These are phyloP conservation scores for Hoplostethus atlanticus DNA, from an alignment of 2,797 vertebrate species.

Conservation along the genomic window DNA sequence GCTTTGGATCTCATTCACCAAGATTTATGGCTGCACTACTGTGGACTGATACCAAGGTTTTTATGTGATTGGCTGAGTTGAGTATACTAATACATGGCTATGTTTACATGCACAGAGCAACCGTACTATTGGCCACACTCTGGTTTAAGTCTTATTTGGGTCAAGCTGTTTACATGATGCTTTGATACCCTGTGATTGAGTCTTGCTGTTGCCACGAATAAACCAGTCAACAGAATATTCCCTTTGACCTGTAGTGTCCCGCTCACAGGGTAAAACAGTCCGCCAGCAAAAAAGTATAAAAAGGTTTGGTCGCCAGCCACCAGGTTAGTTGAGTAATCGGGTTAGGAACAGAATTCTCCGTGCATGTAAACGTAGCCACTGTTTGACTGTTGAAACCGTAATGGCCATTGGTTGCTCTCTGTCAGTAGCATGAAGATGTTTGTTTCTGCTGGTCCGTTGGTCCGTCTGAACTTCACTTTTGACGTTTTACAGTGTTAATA, in stretches of 20 bases:
- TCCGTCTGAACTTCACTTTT: background rate
- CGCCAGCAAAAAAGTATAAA: background rate
- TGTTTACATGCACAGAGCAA: background rate
- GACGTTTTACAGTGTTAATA: background rate
- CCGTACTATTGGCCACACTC: background rate
- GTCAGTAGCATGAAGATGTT: conserved; percentile 45
- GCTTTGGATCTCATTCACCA: conserved; percentile 20
- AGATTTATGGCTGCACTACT: conserved; percentile 18
- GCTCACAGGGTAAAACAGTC: background rate
- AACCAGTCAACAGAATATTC: background rate
- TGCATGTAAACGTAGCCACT: conserved; percentile 45
- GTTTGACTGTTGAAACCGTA: conserved; percentile 19
- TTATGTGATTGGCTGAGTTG: background rate
- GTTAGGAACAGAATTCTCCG: background rate
- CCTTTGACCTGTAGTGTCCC: background rate
- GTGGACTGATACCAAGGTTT: conserved; percentile 6
- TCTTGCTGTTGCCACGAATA: background rate
- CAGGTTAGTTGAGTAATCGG: background rate
- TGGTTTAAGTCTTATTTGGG: background rate
- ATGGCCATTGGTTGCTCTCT: background rate
- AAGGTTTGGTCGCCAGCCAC: too few species aligned
- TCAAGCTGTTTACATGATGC: background rate
- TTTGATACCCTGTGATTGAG: background rate
- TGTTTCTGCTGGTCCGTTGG: background rate
- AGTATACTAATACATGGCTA: conserved; percentile 44